These are phyloP conservation scores for Drosophila takahashii DNA, from an alignment of 1,140 invertebrate genomes.

Conservation along the genomic window DNA sequence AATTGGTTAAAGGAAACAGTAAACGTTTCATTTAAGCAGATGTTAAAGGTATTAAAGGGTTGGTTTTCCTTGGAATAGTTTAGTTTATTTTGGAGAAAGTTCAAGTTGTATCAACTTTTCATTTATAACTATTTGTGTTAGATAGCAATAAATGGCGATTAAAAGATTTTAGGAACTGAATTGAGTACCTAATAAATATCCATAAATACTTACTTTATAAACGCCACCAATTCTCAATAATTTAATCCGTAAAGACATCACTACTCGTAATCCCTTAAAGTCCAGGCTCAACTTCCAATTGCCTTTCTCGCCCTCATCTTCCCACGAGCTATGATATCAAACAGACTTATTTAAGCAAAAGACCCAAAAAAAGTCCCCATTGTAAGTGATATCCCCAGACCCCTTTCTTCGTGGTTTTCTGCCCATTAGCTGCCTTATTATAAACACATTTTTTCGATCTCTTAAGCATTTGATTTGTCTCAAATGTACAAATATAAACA, in stretches of 20 bases:
- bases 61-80: background rate
- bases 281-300: slow-evolving; percentile 1
- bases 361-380: slow-evolving; percentile 4
- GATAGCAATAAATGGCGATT: background rate
- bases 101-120: background rate
- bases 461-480: slow-evolving; percentile 58
- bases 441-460: slow-evolving; percentile 67
- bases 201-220: no score
- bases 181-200: no score
- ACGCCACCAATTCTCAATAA: no score
- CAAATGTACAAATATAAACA: slow-evolving; percentile 64
- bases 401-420: slow-evolving; percentile 56
- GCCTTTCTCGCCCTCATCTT: slow-evolving; percentile 4
- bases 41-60: slow-evolving; percentile 7
- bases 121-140: background rate
- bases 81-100: slow-evolving; percentile 6
- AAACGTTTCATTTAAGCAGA: slow-evolving; percentile 12
- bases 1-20: slow-evolving; percentile 8
- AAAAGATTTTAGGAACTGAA: no score
- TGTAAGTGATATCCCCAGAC: slow-evolving; percentile 61
- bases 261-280: background rate
- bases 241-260: background rate
- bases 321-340: slow-evolving; percentile 27
- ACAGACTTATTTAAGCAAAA: slow-evolving; percentile 3
- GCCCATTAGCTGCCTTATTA: slow-evolving; percentile 74